A percentile compares a stretch with the other conserved stretches of the same genome.
Evolutionary conservation across 1,140 invertebrate genomes (phyloP).

Genomic region (Drosophila athabasca): DNA sequence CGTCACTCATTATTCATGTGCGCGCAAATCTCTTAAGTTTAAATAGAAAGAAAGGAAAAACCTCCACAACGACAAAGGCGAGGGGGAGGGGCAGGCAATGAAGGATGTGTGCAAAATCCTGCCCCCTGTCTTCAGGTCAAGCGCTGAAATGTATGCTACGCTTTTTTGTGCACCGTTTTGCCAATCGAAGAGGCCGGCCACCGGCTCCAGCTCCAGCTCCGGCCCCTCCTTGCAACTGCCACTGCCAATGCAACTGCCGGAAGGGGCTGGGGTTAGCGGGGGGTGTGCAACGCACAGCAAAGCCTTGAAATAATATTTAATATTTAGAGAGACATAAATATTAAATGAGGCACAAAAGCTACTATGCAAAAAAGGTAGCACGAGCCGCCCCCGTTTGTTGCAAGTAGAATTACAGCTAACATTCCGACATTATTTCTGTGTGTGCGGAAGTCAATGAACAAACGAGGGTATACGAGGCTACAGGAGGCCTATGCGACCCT

Average conservation of each 20-base stretch:
- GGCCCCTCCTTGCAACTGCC: conserved; percentile 21
- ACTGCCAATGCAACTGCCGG: conserved; percentile 31
- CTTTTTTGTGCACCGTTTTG: conserved; percentile 37
- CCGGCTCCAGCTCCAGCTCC: conserved; percentile 8
- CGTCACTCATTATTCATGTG: conserved; percentile 51
- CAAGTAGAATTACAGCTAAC: conserved; percentile 75
- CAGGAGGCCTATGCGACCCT: too few relatives aligned
- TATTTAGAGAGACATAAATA: conserved; percentile 84
- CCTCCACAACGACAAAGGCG: too few relatives aligned
- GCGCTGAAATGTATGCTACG: conserved; percentile 76
- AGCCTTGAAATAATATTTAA: conserved; percentile 84
- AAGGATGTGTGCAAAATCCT: conserved; percentile 27
- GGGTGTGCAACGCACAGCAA: conserved; percentile 53
- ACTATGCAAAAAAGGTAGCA: conserved; percentile 78
- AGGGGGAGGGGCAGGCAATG: conserved; percentile 38
- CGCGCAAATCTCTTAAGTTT: conserved; percentile 67
- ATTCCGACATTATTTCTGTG: conserved; percentile 67
- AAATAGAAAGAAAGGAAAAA: conserved; percentile 54
- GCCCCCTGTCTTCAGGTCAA: conserved; percentile 60
- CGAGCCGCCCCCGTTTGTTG: conserved; percentile 60
- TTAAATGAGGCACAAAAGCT: conserved; percentile 79
- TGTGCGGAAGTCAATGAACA: background rate
- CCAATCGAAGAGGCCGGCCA: conserved; percentile 58
- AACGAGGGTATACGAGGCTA: conserved; percentile 12
- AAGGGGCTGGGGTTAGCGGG: background rate